These are phyloP conservation scores for Hoplostethus atlanticus DNA, from an alignment of 2,797 vertebrate species.

Conservation along the genomic window DNA sequence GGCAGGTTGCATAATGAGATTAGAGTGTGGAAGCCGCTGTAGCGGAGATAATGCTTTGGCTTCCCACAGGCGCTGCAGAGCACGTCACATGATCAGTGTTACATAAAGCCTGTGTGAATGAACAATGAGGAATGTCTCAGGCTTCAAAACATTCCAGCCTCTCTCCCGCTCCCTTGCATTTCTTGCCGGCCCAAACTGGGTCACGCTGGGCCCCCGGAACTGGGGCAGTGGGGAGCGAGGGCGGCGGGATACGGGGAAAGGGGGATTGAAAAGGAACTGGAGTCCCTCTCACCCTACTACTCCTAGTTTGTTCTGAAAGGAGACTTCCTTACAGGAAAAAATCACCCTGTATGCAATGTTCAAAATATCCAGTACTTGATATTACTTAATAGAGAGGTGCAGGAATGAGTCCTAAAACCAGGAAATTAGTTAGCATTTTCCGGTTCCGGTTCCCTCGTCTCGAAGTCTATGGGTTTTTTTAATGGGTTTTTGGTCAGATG, in stretches of 20 bases:
- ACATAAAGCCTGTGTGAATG: conserved; percentile 84
- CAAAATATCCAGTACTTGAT: conserved; percentile 15
- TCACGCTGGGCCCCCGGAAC: conserved; percentile 79
- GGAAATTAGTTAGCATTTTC: no score
- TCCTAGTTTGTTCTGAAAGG: conserved; percentile 43
- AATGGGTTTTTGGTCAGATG: no score
- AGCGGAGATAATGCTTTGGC: conserved; percentile 75
- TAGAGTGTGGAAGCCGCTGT: conserved; percentile 76
- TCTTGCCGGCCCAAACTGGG: conserved; percentile 76
- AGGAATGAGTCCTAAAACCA: no score
- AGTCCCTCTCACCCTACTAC: conserved; percentile 34
- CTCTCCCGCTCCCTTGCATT: conserved; percentile 54
- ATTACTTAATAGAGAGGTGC: no score
- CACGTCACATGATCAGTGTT: conserved; percentile 81
- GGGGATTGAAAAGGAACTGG: conserved; percentile 60
- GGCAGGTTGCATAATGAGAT: conserved; percentile 79
- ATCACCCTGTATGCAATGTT: conserved; percentile 9
- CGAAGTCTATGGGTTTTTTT: no score
- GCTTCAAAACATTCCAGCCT: conserved; percentile 81
- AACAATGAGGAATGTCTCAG: conserved; percentile 86
- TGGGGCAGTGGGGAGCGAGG: conserved; percentile 79
- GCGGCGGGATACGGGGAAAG: conserved; percentile 47
- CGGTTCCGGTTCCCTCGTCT: no score
- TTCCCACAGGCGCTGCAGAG: conserved; percentile 81
- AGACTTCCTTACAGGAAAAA: conserved; percentile 19